These are phyloP conservation scores for Numida meleagris DNA, from an alignment of 2,113 vertebrate species.

Conservation along the genomic window DNA sequence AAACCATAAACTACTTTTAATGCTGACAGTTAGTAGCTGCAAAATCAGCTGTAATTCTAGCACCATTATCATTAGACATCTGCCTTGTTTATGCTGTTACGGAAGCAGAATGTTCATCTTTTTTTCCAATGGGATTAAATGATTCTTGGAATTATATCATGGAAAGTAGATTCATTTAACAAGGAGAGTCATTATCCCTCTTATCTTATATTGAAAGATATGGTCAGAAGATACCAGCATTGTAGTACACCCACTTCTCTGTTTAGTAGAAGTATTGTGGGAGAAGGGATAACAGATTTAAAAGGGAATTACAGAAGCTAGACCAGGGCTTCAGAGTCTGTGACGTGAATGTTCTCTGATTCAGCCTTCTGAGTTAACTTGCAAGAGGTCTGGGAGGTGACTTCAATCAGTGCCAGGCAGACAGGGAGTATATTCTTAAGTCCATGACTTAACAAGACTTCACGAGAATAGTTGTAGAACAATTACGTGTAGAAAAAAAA, in stretches of 20 bases:
- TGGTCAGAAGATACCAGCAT: neutral
- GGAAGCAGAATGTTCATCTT: neutral
- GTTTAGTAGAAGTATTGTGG: rapidly evolving
- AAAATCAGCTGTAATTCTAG: neutral
- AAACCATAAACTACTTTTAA: neutral
- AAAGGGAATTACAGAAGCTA: neutral
- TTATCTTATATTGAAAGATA: neutral
- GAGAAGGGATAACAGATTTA: neutral
- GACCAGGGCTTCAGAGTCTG: neutral
- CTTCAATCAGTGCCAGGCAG: neutral
- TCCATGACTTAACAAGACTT: neutral
- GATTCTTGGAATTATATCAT: neutral
- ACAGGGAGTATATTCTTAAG: neutral
- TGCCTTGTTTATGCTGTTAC: rapidly evolving
- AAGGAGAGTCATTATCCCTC: neutral
- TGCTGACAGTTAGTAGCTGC: neutral
- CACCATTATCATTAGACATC: neutral
- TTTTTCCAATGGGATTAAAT: neutral
- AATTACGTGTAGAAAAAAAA: neutral
- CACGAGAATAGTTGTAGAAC: neutral
- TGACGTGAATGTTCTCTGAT: neutral
- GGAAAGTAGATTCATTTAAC: neutral
- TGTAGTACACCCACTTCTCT: neutral
- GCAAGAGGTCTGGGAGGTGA: neutral
- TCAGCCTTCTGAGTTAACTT: neutral